Percentiles rank a stretch among this genome's conserved stretches.
phyloP scores from a whole-genome alignment of 2,888 invertebrate species.

The Ceraclea dissimilis region DNA sequence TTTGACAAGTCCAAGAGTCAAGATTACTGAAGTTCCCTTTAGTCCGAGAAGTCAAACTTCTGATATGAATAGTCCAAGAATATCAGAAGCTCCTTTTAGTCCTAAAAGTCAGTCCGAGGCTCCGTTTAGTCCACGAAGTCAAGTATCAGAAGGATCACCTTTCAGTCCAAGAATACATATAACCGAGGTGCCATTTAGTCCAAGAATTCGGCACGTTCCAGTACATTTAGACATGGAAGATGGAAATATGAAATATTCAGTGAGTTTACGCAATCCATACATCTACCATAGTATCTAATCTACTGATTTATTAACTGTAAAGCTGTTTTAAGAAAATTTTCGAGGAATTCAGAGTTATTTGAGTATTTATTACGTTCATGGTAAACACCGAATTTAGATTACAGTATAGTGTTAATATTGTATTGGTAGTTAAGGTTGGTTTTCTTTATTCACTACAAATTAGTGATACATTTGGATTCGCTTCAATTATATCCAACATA shows the following conservation, averaged over 20 bases:
- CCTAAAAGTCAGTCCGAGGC: slow-evolving; percentile 10
- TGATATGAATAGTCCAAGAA: background rate
- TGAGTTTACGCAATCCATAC: background rate
- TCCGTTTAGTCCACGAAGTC: slow-evolving; percentile 14
- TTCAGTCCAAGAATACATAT: slow-evolving; percentile 18
- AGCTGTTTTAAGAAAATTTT: no score
- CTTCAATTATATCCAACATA: no score
- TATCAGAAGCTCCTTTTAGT: slow-evolving; percentile 8
- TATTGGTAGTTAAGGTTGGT: no score
- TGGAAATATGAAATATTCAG: slow-evolving; percentile 3
- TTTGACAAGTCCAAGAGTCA: slow-evolving; percentile 26
- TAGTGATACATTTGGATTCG: no score
- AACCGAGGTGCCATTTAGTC: slow-evolving; percentile 19
- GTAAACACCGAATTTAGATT: no score
- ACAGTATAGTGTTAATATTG: no score
- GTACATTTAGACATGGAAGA: slow-evolving; percentile 19
- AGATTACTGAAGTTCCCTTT: slow-evolving; percentile 29
- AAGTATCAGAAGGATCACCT: slow-evolving; percentile 13
- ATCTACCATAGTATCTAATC: no score
- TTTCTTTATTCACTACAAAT: no score
- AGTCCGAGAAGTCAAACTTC: slow-evolving; percentile 22
- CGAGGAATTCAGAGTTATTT: no score
- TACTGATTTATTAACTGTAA: no score
- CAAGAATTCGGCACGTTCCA: slow-evolving; percentile 26
- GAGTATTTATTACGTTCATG: no score